Conservation (phyloP, 2,888 invertebrate species). For the Macrosoma leucophasiata region DNA sequence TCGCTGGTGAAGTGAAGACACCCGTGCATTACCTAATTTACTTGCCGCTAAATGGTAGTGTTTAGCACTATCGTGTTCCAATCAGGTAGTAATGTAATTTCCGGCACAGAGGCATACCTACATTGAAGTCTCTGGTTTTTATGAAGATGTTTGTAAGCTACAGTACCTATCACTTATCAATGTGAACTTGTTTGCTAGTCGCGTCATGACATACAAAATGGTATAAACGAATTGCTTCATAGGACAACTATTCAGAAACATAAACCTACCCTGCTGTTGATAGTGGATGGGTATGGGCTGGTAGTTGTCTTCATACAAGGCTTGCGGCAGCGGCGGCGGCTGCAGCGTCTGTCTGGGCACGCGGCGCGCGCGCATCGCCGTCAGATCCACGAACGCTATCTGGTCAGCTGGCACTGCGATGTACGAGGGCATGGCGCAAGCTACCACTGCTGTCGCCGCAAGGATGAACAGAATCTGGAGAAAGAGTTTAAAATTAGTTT, state of each 20-base stretch:
- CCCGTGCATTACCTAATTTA: too few species aligned
- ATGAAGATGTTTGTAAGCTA: too few species aligned
- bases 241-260: slow-evolving; percentile 2
- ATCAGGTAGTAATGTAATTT: too few species aligned
- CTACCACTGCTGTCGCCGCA: slow-evolving; percentile 39
- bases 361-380: slow-evolving; percentile 46
- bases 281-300: slow-evolving; percentile 35
- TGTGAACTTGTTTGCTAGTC: too few species aligned
- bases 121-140: too few species aligned
- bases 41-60: too few species aligned
- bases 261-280: slow-evolving; percentile 52
- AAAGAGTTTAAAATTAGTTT: slow-evolving; percentile 1
- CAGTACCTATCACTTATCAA: too few species aligned
- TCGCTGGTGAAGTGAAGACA: too few species aligned
- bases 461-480: slow-evolving; percentile 50
- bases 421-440: slow-evolving; percentile 71
- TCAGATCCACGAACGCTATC: slow-evolving; percentile 74
- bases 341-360: slow-evolving; percentile 55
- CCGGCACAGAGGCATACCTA: too few species aligned
- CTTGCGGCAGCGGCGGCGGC: slow-evolving; percentile 40
- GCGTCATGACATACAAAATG: too few species aligned
- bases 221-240: too few species aligned
- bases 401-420: slow-evolving; percentile 78
- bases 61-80: too few species aligned
- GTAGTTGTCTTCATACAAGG: slow-evolving; percentile 48